Percentiles rank a stretch among this genome's conserved stretches.
phyloP scores from a whole-genome alignment of 2,113 vertebrate genomes.

The Todiramphus saurophagus region DNA sequence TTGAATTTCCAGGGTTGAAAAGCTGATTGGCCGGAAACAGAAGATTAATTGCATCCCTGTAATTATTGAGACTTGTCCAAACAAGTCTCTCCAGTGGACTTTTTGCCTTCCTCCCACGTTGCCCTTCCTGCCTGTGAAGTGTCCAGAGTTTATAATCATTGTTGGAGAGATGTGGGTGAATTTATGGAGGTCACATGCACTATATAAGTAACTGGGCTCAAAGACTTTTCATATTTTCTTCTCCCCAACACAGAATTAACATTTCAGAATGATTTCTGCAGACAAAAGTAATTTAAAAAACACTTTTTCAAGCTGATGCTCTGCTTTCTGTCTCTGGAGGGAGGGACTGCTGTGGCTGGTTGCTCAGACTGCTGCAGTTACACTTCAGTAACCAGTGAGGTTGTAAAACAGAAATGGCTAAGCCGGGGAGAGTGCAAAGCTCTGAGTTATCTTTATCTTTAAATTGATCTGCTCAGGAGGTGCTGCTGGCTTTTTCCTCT shows the following conservation, averaged over 20 bases:
- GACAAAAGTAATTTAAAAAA: neutral
- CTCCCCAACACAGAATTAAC: neutral
- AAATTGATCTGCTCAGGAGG: neutral
- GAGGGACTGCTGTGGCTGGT: neutral
- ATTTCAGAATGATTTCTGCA: neutral
- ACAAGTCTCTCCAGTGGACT: neutral
- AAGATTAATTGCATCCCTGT: slow-evolving; percentile 3
- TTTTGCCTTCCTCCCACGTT: neutral
- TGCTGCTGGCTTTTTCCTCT: neutral
- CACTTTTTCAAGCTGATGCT: neutral
- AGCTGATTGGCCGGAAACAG: neutral
- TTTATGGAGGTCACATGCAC: neutral
- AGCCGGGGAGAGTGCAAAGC: neutral
- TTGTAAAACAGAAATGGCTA: neutral
- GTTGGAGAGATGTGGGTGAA: neutral
- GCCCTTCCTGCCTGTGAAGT: neutral
- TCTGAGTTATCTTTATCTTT: neutral
- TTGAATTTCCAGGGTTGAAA: neutral
- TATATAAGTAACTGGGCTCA: neutral
- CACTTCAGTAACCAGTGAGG: accelerated
- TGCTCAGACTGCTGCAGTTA: neutral
- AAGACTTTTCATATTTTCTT: neutral
- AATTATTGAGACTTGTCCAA: slow-evolving; percentile 5
- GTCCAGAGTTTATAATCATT: neutral
- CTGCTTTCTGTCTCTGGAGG: neutral